A percentile compares a stretch with the other conserved stretches of the same genome.
Conservation (phyloP, 2,888 invertebrate species). For the Poecilobothrus nobilitatus region DNA sequence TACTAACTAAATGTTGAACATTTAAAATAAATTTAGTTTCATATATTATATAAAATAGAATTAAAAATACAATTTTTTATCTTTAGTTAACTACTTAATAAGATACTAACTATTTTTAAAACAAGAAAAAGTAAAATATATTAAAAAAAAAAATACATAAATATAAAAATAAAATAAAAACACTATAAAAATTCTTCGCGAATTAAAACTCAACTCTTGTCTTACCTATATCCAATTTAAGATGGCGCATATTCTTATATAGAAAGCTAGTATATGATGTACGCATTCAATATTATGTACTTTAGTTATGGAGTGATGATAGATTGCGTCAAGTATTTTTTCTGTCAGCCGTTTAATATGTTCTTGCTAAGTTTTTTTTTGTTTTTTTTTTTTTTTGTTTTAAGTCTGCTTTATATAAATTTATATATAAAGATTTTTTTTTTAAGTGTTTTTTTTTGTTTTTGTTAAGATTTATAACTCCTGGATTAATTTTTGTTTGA, state of each 20-base stretch:
- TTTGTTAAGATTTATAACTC: neutral
- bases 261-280: neutral
- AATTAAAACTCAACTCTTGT: neutral
- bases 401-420: too few relatives aligned
- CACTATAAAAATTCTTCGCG: neutral
- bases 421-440: neutral
- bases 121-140: neutral
- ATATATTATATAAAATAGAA: too few relatives aligned
- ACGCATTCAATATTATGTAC: too few relatives aligned
- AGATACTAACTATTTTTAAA: too few relatives aligned
- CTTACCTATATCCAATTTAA: neutral
- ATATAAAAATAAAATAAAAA: neutral
- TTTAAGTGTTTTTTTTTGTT: neutral
- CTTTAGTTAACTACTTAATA: too few relatives aligned
- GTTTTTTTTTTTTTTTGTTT: neutral
- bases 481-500: neutral
- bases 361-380: neutral
- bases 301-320: neutral
- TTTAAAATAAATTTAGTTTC: too few relatives aligned
- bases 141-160: neutral
- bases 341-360: slow-evolving; percentile 1
- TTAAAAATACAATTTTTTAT: too few relatives aligned
- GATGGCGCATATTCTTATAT: neutral
- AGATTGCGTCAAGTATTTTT: neutral
- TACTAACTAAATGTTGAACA: too few relatives aligned